These are phyloP conservation scores for Boloria euphrosyne DNA, from an alignment of 2,888 invertebrate genomes.

Conservation along the genomic window DNA sequence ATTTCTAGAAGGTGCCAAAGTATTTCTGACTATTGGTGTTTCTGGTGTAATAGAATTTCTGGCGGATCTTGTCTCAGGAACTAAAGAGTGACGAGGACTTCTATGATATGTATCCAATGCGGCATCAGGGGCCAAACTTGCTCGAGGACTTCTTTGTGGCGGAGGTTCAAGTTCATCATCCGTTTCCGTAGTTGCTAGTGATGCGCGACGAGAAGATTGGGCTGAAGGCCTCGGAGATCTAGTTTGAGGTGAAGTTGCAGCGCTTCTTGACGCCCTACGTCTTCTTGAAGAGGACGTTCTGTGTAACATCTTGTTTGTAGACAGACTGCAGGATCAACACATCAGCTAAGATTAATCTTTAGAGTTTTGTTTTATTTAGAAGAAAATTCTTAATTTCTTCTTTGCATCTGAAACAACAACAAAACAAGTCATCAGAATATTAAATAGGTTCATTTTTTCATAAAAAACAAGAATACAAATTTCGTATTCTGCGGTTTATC, in stretches of 20 bases:
- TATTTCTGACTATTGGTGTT: constrained; percentile 78
- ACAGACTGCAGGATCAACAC: background rate
- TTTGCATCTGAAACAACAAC: constrained; percentile 27
- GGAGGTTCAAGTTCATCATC: constrained; percentile 80
- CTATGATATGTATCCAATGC: constrained; percentile 78
- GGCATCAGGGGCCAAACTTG: constrained; percentile 83
- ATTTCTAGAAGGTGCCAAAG: constrained; percentile 82
- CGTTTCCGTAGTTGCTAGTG: constrained; percentile 84
- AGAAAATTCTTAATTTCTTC: background rate
- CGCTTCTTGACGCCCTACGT: constrained; percentile 85
- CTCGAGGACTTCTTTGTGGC: constrained; percentile 77
- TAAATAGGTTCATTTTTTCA: background rate
- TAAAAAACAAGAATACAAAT: background rate
- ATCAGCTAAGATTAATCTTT: background rate
- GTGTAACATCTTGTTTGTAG: constrained; percentile 80
- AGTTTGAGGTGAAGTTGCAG: constrained; percentile 84
- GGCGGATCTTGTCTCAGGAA: constrained; percentile 81
- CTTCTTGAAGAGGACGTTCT: constrained; percentile 85
- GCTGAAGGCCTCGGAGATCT: constrained; percentile 75
- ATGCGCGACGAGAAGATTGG: constrained; percentile 79
- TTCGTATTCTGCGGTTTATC: constrained; percentile 15
- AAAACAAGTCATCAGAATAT: background rate
- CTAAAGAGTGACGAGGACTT: constrained; percentile 81
- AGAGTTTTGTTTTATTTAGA: background rate
- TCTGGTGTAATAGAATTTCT: constrained; percentile 85